phyloP scores from a whole-genome alignment of 2,113 vertebrate species.

The Loxodonta africana region DNA sequence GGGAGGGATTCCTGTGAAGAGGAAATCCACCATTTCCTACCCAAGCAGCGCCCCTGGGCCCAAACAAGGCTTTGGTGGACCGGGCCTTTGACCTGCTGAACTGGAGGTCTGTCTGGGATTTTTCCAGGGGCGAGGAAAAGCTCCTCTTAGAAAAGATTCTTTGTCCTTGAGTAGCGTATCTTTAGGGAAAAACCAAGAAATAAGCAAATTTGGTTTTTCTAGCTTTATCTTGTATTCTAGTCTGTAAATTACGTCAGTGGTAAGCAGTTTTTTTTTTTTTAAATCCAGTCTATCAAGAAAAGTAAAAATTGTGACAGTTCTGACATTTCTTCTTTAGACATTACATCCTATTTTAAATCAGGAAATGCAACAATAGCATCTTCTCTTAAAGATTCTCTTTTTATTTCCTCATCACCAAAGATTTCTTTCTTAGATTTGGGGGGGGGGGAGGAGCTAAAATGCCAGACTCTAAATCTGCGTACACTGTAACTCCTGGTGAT shows the following conservation, averaged over 20 bases:
- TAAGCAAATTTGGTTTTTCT: conserved; percentile 28
- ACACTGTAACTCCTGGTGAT: not conserved
- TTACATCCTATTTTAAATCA: conserved; percentile 26
- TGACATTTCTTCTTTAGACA: conserved; percentile 32
- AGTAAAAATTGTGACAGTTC: not conserved
- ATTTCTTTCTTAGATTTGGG: not conserved
- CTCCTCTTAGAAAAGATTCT: conserved; percentile 67
- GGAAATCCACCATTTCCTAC: conserved; percentile 75
- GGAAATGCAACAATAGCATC: conserved; percentile 46
- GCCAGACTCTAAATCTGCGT: conserved; percentile 34
- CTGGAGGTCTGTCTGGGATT: conserved; percentile 40
- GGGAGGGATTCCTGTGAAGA: conserved; percentile 20
- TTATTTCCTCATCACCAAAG: conserved; percentile 47
- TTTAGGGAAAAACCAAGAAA: conserved; percentile 46
- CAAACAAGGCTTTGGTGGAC: conserved; percentile 2
- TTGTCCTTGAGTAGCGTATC: conserved; percentile 34
- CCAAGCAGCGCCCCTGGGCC: not conserved
- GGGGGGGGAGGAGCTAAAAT: not conserved
- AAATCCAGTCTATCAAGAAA: conserved; percentile 50
- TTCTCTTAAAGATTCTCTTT: conserved; percentile 51
- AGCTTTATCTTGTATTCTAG: conserved; percentile 18
- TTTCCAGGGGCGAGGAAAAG: conserved; percentile 50
- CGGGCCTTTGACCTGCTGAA: conserved; percentile 70
- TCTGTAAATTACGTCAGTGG: not conserved
- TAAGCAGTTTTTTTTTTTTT: not conserved